Evolutionary conservation across 2,888 invertebrate species (phyloP).

Genomic region (Pegoplata infirma): DNA sequence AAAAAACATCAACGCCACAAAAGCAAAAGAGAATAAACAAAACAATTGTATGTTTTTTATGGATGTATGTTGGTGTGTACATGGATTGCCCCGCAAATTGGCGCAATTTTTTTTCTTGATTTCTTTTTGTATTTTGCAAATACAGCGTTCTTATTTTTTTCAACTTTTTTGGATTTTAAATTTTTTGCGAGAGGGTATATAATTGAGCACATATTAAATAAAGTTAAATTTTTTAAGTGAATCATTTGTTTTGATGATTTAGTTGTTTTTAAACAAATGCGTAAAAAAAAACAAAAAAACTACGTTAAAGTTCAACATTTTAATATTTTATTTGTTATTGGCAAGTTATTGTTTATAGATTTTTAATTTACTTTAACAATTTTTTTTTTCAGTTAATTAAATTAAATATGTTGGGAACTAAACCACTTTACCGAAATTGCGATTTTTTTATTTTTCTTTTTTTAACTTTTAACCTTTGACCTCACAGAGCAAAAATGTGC

Average conservation of each 20-base stretch:
- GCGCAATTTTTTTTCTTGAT: constrained; percentile 4
- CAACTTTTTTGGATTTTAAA: not conserved
- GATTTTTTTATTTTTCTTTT: too few relatives aligned
- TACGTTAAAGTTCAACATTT: not conserved
- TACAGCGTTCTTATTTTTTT: not conserved
- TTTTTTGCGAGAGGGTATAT: not conserved
- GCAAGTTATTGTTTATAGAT: not conserved
- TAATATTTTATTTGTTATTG: not conserved
- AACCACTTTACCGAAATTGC: too few relatives aligned
- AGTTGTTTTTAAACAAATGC: not conserved
- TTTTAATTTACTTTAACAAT: not conserved
- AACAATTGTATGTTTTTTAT: constrained; percentile 16
- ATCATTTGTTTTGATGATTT: not conserved
- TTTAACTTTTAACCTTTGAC: too few relatives aligned
- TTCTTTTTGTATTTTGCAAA: not conserved
- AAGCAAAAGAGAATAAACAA: not conserved
- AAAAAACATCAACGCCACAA: not conserved
- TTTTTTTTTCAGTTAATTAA: not conserved
- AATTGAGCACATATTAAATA: not conserved
- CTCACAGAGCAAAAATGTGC: too few relatives aligned
- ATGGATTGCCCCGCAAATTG: not conserved
- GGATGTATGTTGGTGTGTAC: constrained; percentile 2
- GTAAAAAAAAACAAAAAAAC: not conserved
- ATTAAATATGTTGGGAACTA: not conserved
- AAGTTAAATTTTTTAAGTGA: not conserved